Percentiles rank a stretch among this genome's conserved stretches.
phyloP scores from a whole-genome alignment of 37 sponge, comb jelly and placozoan species.

The Ephydatia muelleri region DNA sequence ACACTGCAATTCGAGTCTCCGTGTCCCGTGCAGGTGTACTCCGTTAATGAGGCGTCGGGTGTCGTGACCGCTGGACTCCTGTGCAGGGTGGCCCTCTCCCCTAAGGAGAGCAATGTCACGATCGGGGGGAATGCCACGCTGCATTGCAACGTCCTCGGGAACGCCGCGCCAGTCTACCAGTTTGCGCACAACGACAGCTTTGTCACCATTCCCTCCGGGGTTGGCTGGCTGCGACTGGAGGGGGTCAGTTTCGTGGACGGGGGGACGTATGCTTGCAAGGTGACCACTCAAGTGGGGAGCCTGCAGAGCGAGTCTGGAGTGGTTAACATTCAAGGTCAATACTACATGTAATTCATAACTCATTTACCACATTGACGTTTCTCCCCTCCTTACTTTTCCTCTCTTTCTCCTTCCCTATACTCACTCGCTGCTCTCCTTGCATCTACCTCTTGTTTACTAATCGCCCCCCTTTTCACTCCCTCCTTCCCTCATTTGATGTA shows the following conservation, averaged over 20 bases:
- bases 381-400: not conserved
- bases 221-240: not conserved
- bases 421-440: no score
- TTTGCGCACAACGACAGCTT: conserved; percentile 38
- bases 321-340: conserved; percentile 52
- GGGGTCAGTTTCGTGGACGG: conserved; percentile 43
- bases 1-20: conserved; percentile 20
- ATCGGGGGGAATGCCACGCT: not conserved
- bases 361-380: not conserved
- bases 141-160: conserved; percentile 24
- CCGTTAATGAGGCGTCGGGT: conserved; percentile 11
- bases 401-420: not conserved
- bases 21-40: conserved; percentile 31
- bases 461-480: not conserved
- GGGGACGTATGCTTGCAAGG: conserved; percentile 68
- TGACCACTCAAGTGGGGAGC: conserved; percentile 29
- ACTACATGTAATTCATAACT: not conserved
- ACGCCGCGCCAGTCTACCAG: conserved; percentile 8
- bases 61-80: not conserved
- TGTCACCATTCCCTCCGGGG: not conserved
- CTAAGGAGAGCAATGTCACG: not conserved
- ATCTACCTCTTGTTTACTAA: not conserved
- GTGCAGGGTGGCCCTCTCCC: conserved; percentile 3
- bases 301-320: conserved; percentile 27
- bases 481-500: not conserved